Evolutionary conservation across 2,888 invertebrate genomes (phyloP), one percentile per base, ranked within the genome.

Genomic region (Aethes cnicana): DNA sequence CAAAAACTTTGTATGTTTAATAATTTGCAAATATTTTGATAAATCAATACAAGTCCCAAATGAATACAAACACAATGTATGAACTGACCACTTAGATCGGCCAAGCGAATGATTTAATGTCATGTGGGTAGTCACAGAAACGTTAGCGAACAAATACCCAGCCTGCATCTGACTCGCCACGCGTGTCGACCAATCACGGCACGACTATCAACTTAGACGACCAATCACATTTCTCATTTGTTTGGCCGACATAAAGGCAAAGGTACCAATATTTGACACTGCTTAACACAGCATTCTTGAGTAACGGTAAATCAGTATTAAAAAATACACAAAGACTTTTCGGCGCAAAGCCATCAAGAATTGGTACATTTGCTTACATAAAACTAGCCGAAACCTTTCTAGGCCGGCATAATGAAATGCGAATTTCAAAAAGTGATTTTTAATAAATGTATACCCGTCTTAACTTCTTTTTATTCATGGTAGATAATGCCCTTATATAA

Each of bases 381-480:
- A 20, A 14, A 7, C 28, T 41, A 25, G 25, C 12, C 17, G 16
- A 30, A 11, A 39, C 6, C 21, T 11, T 35, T 42, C 39, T 39
- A 36, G 35, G 42, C 14, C 47, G 41, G 42, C 35, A 23, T 53
- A 48, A 42, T 35, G 28, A 37, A 48, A 43, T 43, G 53, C 28
- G 30, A 43, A 21, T 47, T 53, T 26, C 30, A 37, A 37, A 25
- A 46, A 50, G 43, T 44, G 48, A 32, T 48, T 54, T 54, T 54
- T 37, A 54, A 48, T 48, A 54, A 54, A 54, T 43, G 43, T 54
- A 47, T 54, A 54, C 53, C 53, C 53, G 37, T 37, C 48, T 47
- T 23, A 23, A 43, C 18, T 39, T 21, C 28, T 28, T 54, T 48
- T 54, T 43, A 54, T 25, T 54, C 9, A 14, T 28, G n/a, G n/a